phyloP scores from a whole-genome alignment of 2,888 invertebrate species.

The Orthosia cruda region DNA sequence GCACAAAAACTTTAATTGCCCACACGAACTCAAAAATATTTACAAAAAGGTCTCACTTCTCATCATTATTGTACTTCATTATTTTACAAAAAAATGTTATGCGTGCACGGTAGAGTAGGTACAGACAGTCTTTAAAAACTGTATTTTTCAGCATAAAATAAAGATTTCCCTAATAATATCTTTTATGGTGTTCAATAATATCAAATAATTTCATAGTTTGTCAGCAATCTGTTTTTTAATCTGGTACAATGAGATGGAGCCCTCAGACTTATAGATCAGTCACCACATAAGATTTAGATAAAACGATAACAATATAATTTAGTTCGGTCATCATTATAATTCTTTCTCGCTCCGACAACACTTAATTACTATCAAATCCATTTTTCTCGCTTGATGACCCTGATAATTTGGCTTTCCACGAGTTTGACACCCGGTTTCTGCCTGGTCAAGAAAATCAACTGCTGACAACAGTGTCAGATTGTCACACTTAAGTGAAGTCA shows the following conservation, averaged over 20 bases:
- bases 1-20: conserved; percentile 65
- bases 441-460: neutral
- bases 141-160: neutral
- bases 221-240: neutral
- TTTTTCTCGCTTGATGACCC: conserved; percentile 35
- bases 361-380: conserved; percentile 34
- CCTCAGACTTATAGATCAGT: conserved; percentile 50
- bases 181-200: conserved; percentile 3
- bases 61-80: conserved; percentile 39
- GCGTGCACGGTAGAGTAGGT: conserved; percentile 1
- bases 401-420: conserved; percentile 37
- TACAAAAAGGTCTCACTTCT: conserved; percentile 60
- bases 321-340: conserved; percentile 28
- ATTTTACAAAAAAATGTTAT: neutral
- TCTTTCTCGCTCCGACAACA: conserved; percentile 8
- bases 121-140: neutral
- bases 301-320: conserved; percentile 21
- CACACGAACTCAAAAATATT: conserved; percentile 74
- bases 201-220: neutral
- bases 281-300: conserved; percentile 34
- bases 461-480: neutral
- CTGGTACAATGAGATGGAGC: conserved; percentile 42
- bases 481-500: neutral
- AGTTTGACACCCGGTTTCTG: neutral
- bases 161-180: neutral